phyloP scores from a whole-genome alignment of 2,888 invertebrate genomes.

The Yponomeuta cagnagella region DNA sequence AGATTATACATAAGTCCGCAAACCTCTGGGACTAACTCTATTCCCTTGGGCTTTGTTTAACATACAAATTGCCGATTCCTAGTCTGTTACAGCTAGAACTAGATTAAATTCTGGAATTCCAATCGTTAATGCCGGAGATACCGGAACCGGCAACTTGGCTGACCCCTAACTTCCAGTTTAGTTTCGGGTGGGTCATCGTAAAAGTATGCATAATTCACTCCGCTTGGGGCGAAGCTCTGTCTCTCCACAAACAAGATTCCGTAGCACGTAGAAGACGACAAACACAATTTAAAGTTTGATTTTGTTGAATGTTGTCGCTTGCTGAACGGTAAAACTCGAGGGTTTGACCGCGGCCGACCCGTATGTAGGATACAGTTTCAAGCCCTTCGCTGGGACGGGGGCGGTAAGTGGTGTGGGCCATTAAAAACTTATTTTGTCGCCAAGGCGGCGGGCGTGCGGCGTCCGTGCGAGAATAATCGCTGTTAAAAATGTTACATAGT shows the following conservation, averaged over 20 bases:
- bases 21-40: background rate
- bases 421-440: conserved; percentile 46
- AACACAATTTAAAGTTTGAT: conserved; percentile 11
- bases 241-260: background rate
- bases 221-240: background rate
- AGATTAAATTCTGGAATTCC: background rate
- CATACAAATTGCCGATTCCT: background rate
- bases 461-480: conserved; percentile 28
- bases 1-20: background rate
- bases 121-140: background rate
- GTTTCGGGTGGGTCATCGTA: conserved; percentile 1
- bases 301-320: conserved; percentile 2
- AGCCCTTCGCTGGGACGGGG: conserved; percentile 31
- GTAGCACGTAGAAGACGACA: background rate
- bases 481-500: conserved; percentile 32
- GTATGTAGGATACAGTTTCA: conserved; percentile 34
- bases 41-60: conserved; percentile 1
- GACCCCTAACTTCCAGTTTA: background rate
- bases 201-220: background rate
- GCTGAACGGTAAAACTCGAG: conserved; percentile 31
- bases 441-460: conserved; percentile 20
- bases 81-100: background rate
- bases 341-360: conserved; percentile 25
- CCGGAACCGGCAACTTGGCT: background rate
- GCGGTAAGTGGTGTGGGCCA: conserved; percentile 40